A percentile compares a stretch with the other conserved stretches of the same genome.
phyloP scores from a whole-genome alignment of 2,797 vertebrate genomes.

The Caiman crocodilus region DNA sequence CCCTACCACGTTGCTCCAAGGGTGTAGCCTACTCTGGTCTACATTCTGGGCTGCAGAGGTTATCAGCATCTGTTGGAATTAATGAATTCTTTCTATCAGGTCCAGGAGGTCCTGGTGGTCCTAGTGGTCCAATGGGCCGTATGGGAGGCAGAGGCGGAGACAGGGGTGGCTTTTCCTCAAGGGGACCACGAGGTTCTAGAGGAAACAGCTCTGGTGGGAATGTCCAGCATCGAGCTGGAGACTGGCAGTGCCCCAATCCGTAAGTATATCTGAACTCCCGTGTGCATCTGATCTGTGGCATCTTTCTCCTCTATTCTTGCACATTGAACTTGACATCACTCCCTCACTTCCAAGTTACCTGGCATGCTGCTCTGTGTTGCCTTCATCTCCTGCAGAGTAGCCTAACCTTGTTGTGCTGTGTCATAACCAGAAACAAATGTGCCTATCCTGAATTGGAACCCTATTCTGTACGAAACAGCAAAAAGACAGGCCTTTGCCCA shows the following conservation, averaged over 20 bases:
- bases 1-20: fast-evolving
- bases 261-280: constrained; percentile 75
- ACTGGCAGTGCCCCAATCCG: constrained; percentile 99
- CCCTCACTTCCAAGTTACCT: neutral
- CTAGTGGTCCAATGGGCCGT: constrained; percentile 92
- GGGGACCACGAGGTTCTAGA: constrained; percentile 92
- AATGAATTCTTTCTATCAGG: neutral
- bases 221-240: constrained; percentile 95
- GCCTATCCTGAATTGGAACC: fast-evolving
- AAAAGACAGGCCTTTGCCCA: fast-evolving
- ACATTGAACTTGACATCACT: neutral
- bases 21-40: fast-evolving
- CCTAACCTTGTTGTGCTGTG: no score
- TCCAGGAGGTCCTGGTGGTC: constrained; percentile 73
- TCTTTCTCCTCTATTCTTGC: neutral
- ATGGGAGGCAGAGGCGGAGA: constrained; percentile 92
- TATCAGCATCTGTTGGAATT: fast-evolving
- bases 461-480: fast-evolving
- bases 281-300: neutral
- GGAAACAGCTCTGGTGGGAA: constrained; percentile 91
- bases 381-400: neutral
- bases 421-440: fast-evolving
- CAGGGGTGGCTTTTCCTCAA: constrained; percentile 91
- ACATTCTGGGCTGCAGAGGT: fast-evolving
- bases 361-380: neutral